Percentiles rank a stretch among this genome's conserved stretches.
Conservation (phyloP, 2,888 invertebrate species). For the Eledona agricola region DNA sequence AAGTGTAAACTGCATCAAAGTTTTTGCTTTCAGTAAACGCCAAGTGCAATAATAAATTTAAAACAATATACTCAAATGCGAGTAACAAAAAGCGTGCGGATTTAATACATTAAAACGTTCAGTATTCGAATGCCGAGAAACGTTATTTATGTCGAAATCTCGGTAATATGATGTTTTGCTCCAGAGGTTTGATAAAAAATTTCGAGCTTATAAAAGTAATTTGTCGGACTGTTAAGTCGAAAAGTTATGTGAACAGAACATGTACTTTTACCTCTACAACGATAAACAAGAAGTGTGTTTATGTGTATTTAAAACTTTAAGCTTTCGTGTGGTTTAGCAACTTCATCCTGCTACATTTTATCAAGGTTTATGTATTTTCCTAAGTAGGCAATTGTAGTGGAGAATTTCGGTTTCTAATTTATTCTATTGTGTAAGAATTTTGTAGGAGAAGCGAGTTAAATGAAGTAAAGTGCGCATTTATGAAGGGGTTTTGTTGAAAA, state of each 20-base stretch:
- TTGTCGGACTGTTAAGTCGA: slow-evolving; percentile 36
- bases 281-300: slow-evolving; percentile 52
- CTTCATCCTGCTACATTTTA: slow-evolving; percentile 43
- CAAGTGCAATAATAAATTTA: too few relatives aligned
- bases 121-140: too few relatives aligned
- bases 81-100: too few relatives aligned
- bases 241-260: slow-evolving; percentile 46
- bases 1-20: slow-evolving; percentile 5
- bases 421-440: slow-evolving; percentile 18
- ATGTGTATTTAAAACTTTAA: slow-evolving; percentile 55
- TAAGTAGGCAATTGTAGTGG: slow-evolving; percentile 19
- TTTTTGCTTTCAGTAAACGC: too few relatives aligned
- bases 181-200: slow-evolving; percentile 4
- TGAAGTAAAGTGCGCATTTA: slow-evolving; percentile 22
- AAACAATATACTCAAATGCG: too few relatives aligned
- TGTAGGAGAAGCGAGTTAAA: slow-evolving; percentile 22
- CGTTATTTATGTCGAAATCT: too few relatives aligned
- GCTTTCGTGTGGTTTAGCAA: slow-evolving; percentile 43
- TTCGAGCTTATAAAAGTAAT: slow-evolving; percentile 18
- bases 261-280: slow-evolving; percentile 45
- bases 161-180: slow-evolving; percentile 5
- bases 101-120: too few relatives aligned
- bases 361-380: slow-evolving; percentile 36
- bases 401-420: slow-evolving; percentile 19
- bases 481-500: slow-evolving; percentile 24